Conservation (phyloP, 2,113 vertebrate species). For the Lepisosteus oculatus region DNA sequence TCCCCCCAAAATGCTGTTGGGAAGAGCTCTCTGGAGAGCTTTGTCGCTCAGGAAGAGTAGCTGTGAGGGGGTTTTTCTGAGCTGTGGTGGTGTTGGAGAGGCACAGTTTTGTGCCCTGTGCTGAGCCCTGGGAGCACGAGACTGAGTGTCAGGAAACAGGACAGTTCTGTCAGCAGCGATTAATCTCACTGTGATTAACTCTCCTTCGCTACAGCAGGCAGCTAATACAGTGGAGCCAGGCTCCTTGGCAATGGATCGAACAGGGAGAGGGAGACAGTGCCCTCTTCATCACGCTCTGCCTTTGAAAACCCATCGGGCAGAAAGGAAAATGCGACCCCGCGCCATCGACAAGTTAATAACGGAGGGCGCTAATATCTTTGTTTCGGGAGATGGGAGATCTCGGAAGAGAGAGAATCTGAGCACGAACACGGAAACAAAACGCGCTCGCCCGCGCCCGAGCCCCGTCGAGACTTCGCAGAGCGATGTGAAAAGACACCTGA, state of each 20-base stretch:
- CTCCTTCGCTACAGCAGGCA: constrained; percentile 22
- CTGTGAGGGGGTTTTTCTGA: constrained; percentile 22
- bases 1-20: constrained; percentile 22
- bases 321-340: constrained; percentile 48
- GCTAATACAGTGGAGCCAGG: constrained; percentile 26
- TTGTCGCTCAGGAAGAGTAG: constrained; percentile 10
- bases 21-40: background rate
- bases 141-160: constrained; percentile 24
- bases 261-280: constrained; percentile 34
- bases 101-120: constrained; percentile 1
- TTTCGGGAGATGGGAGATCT: constrained; percentile 60
- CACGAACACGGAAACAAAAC: constrained; percentile 23
- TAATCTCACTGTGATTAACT: constrained; percentile 36
- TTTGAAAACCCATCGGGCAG: constrained; percentile 43
- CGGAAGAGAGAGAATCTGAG: constrained; percentile 20
- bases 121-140: constrained; percentile 9
- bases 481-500: too few species aligned
- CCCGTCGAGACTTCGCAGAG: too few species aligned
- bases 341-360: constrained; percentile 69
- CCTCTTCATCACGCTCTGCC: constrained; percentile 46
- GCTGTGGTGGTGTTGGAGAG: constrained; percentile 8
- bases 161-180: constrained; percentile 29
- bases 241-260: constrained; percentile 24
- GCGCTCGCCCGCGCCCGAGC: too few species aligned
- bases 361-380: constrained; percentile 63